phyloP scores from a whole-genome alignment of 1,140 invertebrate genomes.

The Drosophila repletoides region DNA sequence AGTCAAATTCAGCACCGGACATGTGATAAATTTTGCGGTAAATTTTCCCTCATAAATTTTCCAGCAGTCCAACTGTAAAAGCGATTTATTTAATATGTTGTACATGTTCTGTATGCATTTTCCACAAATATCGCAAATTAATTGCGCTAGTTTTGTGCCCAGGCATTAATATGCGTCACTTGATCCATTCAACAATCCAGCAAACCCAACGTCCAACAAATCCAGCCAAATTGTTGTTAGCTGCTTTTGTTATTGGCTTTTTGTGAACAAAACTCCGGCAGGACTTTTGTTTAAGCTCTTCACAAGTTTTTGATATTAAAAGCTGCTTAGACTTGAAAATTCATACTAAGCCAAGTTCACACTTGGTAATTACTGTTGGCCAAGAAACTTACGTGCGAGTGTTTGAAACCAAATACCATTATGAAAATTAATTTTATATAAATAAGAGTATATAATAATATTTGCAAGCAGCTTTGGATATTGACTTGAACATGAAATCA shows the following conservation, averaged over 20 bases:
- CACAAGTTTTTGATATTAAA: too few relatives aligned
- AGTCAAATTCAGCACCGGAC: constrained; percentile 40
- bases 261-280: too few relatives aligned
- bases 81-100: constrained; percentile 57
- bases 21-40: constrained; percentile 75
- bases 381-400: neutral
- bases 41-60: constrained; percentile 66
- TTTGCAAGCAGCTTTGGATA: too few relatives aligned
- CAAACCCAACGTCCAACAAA: too few relatives aligned
- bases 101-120: constrained; percentile 50
- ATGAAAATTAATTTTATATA: neutral
- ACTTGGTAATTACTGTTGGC: too few relatives aligned
- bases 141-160: constrained; percentile 50
- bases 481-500: too few relatives aligned
- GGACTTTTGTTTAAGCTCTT: too few relatives aligned
- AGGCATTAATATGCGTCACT: constrained; percentile 38
- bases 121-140: constrained; percentile 61
- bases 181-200: too few relatives aligned
- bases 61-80: constrained; percentile 37
- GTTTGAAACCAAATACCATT: neutral
- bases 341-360: neutral
- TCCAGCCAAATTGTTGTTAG: too few relatives aligned
- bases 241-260: neutral
- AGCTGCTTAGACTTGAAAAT: neutral
- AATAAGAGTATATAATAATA: too few relatives aligned